Evolutionary conservation across 2,113 vertebrate genomes (phyloP), one percentile per base, ranked within the genome.

Genomic region (Phalacrocorax carbo): DNA sequence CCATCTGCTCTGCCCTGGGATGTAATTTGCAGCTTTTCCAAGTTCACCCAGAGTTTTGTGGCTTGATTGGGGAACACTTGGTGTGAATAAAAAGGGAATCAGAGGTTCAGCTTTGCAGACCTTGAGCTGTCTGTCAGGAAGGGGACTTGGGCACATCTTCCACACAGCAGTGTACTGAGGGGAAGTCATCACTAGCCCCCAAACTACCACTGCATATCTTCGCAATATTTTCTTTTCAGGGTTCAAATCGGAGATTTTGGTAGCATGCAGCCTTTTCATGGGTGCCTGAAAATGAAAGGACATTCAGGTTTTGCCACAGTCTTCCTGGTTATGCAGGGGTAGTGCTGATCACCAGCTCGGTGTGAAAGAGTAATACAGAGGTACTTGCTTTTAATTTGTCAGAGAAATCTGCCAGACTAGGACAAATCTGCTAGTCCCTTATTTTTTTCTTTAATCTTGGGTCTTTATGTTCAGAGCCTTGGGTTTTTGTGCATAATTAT

Each of bases 1-100:
- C 88, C 90, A 92, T 94, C 95, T 93, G 92, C 79, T 94, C 66
- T 86, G 82, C 75, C 44, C 38, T 87, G 52, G 54, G 26, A 72
- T 76, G 15, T 40, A 46, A 72, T 69, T 85, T 52, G 48, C 44
- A 80, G 26, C 26, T 91, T 70, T 82, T 85, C 83, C 58, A 60
- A 23, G 75, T 82, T 90, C 34, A 49, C 42, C 20, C n/a, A 23
- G 70, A 54, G 34, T 65, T 88, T 70, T 44, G 36, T 73, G 71
- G 58, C 36, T 88, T 86, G 22, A 21, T 4, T 57, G 29, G 27
- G 44, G 34, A 69, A 10, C 5, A 15, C 26, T 64, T 57, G 1
- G 2, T 25, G 42, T 30, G 82, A 87, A 68, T n/a, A 29, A 79
- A 62, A 82, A 68, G 51, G 29, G 32, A 64, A 89, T 32, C 0